These are phyloP conservation scores for Himalopsyche kuldschensis DNA, from an alignment of 2,888 invertebrate species.

Conservation along the genomic window DNA sequence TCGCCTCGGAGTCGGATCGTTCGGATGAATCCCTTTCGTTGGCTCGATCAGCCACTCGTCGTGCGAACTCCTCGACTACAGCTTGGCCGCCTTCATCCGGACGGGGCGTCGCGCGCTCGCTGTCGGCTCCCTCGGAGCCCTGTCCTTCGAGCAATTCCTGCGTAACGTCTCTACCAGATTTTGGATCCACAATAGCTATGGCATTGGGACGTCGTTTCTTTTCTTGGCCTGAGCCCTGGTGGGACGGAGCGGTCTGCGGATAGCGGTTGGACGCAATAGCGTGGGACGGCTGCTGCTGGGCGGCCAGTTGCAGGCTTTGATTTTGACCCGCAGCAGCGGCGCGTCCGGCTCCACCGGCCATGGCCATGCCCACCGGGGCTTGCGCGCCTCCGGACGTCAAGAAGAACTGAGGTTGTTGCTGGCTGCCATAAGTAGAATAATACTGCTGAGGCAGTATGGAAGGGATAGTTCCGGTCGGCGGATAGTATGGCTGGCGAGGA, in stretches of 20 bases:
- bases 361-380: not conserved
- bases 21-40: constrained; percentile 39
- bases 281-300: constrained; percentile 16
- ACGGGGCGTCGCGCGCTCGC: constrained; percentile 14
- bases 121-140: not conserved
- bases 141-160: constrained; percentile 39
- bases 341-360: not conserved
- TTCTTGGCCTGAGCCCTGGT: not conserved
- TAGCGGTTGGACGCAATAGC: not conserved
- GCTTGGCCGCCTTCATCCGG: constrained; percentile 43
- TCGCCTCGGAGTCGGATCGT: not conserved
- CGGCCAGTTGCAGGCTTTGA: not conserved
- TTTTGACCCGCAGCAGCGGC: not conserved
- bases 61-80: constrained; percentile 48
- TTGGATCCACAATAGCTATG: constrained; percentile 36
- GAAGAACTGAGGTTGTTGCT: not conserved
- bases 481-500: constrained; percentile 16
- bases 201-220: constrained; percentile 18
- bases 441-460: constrained; percentile 16
- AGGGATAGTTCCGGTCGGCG: constrained; percentile 13
- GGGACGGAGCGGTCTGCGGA: not conserved
- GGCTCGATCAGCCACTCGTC: constrained; percentile 47
- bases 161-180: constrained; percentile 42
- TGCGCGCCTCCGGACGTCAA: not conserved
- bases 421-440: not conserved